Evolutionary conservation across 2,888 invertebrate species (phyloP).

Genomic region (Agrochola circellaris): DNA sequence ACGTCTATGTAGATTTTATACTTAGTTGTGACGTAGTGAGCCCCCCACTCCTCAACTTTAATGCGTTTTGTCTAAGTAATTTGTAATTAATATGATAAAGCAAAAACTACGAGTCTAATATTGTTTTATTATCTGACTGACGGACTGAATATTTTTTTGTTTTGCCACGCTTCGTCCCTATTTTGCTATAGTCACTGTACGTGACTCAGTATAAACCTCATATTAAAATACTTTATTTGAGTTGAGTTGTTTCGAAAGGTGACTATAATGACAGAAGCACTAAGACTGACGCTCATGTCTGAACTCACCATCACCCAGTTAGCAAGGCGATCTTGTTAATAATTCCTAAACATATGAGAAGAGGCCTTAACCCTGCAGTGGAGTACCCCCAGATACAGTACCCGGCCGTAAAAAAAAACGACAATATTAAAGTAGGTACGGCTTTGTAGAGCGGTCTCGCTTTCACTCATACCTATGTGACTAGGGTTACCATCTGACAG

Average conservation of each 20-base stretch:
- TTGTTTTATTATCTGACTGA: too few species aligned
- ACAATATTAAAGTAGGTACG: not conserved
- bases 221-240: not conserved
- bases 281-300: not conserved
- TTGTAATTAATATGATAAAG: too few species aligned
- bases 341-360: not conserved
- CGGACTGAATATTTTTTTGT: too few species aligned
- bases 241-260: not conserved
- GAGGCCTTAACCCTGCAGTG: not conserved
- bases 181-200: not conserved
- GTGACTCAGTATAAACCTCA: not conserved
- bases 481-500: too few species aligned
- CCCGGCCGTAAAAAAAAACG: constrained; percentile 7
- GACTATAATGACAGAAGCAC: not conserved
- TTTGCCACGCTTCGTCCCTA: too few species aligned
- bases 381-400: constrained; percentile 16
- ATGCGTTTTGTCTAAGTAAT: too few species aligned
- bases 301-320: not conserved
- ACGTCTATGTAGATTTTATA: too few species aligned
- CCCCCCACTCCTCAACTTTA: too few species aligned
- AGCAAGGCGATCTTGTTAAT: not conserved
- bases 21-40: too few species aligned
- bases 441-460: constrained; percentile 15
- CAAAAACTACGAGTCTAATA: too few species aligned
- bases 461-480: not conserved